Conservation (phyloP, 2,113 vertebrate species). For the Elephas maximus region DNA sequence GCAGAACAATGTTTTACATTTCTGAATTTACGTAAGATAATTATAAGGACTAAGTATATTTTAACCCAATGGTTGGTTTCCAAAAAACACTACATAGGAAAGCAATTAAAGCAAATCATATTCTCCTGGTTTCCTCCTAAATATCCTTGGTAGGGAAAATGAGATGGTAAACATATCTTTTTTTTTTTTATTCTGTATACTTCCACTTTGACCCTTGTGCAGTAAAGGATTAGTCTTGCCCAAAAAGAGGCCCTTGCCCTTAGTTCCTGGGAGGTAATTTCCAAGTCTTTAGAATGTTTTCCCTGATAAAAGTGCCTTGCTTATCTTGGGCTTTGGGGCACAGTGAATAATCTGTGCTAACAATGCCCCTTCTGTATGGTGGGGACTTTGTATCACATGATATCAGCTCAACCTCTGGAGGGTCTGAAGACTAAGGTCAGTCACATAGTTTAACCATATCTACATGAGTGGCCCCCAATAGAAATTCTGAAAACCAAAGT, state of each 20-base stretch:
- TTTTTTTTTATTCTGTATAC: not conserved
- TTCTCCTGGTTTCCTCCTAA: not conserved
- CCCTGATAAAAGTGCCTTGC: not conserved
- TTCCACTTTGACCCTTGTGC: not conserved
- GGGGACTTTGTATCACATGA: not conserved
- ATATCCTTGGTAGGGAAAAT: not conserved
- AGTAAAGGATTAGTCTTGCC: not conserved
- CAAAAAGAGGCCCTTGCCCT: not conserved
- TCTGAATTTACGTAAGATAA: not conserved
- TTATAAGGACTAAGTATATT: not conserved
- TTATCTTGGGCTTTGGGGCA: not conserved
- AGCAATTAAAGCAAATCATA: not conserved
- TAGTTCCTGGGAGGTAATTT: not conserved
- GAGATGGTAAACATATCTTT: not conserved
- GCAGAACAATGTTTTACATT: not conserved
- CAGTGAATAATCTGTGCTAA: not conserved
- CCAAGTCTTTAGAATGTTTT: not conserved
- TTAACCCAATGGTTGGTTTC: not conserved
- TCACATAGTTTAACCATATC: not conserved
- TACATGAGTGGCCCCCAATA: not conserved
- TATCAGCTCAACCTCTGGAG: not conserved
- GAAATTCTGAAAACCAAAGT: not conserved
- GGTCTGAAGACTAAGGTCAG: not conserved
- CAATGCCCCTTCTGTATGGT: not conserved
- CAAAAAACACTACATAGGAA: not conserved